Conservation (phyloP, 2,113 vertebrate species). For the Phocoena phocoena region DNA sequence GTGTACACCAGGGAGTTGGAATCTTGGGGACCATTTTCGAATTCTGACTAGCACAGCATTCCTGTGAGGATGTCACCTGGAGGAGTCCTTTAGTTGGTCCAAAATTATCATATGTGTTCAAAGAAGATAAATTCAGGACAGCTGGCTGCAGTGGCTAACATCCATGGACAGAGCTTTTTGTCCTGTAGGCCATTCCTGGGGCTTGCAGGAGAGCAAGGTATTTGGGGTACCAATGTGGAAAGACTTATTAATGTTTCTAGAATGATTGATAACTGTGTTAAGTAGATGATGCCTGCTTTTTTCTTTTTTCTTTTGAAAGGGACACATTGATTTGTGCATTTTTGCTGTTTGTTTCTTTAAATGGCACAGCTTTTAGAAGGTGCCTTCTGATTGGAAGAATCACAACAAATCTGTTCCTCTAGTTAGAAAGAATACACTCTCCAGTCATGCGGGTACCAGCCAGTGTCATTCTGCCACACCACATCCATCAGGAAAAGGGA, state of each 20-base stretch:
- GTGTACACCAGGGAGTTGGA: neutral
- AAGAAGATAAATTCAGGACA: neutral
- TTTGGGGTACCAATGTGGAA: neutral
- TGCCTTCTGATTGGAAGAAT: slow-evolving; percentile 79
- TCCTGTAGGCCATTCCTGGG: neutral
- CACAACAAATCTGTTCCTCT: slow-evolving; percentile 72
- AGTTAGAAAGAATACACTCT: slow-evolving; percentile 73
- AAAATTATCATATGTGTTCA: neutral
- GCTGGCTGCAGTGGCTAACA: neutral
- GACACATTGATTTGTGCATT: neutral
- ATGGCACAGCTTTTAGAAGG: slow-evolving; percentile 33
- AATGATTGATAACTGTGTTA: neutral
- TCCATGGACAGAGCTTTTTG: neutral
- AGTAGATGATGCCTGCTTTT: neutral
- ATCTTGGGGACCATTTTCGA: neutral
- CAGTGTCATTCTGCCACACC: slow-evolving; percentile 73
- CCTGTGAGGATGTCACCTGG: neutral
- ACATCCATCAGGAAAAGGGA: slow-evolving; percentile 78
- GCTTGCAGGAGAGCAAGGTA: neutral
- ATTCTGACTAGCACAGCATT: neutral
- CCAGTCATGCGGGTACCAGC: slow-evolving; percentile 70
- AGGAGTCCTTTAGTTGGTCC: neutral
- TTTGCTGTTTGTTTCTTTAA: slow-evolving; percentile 35
- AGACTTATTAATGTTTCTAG: neutral
- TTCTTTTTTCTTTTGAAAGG: neutral